Conservation (phyloP, 2,797 vertebrate species). For the Pangasius sanitwongsei region DNA sequence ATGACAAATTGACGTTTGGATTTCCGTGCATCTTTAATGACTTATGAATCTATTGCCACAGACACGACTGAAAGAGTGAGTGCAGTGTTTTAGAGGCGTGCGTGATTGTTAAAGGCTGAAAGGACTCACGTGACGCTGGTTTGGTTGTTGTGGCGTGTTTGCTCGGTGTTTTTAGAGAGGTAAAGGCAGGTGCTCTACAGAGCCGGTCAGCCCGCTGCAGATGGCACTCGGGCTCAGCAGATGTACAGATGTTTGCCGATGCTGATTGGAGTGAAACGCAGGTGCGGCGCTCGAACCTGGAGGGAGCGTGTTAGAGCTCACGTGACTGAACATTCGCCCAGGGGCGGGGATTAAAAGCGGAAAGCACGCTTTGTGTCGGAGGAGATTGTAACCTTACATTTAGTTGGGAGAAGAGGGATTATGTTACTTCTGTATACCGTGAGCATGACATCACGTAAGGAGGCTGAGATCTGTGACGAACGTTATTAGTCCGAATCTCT, state of each 20-base stretch:
- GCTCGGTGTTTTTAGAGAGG: neutral
- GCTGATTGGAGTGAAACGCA: conserved; percentile 6
- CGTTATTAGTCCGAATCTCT: neutral
- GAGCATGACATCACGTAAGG: conserved; percentile 6
- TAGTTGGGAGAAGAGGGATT: conserved; percentile 6
- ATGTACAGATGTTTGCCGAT: conserved; percentile 19
- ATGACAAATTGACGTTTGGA: neutral
- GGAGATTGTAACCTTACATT: conserved; percentile 2
- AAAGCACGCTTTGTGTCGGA: neutral
- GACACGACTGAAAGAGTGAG: neutral
- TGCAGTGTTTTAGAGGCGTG: neutral
- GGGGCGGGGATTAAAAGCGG: neutral
- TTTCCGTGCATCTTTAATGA: neutral
- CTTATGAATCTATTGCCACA: neutral
- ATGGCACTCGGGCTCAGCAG: neutral
- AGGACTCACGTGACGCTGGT: neutral
- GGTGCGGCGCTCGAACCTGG: conserved; percentile 21
- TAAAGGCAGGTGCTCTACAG: conserved; percentile 22
- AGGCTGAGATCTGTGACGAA: conserved; percentile 22
- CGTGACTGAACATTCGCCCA: neutral
- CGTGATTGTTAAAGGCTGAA: conserved; percentile 28
- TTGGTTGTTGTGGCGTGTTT: conserved; percentile 10
- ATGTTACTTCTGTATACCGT: neutral
- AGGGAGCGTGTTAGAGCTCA: conserved; percentile 30
- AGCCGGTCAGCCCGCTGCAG: neutral